Base-by-base conservation (phyloP, 1,140 invertebrate species). In the Adoxophyes honmai region DNA sequence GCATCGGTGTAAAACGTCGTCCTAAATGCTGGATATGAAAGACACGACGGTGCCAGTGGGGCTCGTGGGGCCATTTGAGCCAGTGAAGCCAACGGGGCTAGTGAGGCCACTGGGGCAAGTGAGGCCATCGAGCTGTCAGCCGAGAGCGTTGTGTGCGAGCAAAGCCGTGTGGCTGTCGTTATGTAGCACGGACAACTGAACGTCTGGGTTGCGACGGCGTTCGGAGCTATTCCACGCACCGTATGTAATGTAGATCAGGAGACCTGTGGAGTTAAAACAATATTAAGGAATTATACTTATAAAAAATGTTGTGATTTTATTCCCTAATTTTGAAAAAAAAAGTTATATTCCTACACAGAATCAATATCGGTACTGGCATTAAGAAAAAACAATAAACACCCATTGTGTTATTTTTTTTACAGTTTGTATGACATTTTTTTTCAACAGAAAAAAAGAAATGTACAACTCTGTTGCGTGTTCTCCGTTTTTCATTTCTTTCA, bases 161-260 rank as follows among this genome's bases (percentile, higher is more conserved):
- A 84, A 59, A 4, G 76, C 70, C 0, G 78, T 76, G 21, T 72
- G 72, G 52, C 83, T 83, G 73, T 83, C 76, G 51, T 64, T 75
- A 68, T 78, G 79, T 4, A 76, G 56, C 14, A 77, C 80, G 0
- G 78, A 71, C 58, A 81, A 39, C 18, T 67, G 74, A 9, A 77
- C 66, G 37, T 78, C 79, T n/a, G 55, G 11, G 33, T 55, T 69
- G 33, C 82, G 75, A 2, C 82, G 73, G n/a, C 90, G 75, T 61
- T 91, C 90, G 7, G 78, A 83, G 57, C 91, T 92, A 71, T 92
- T 88, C 80, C 91, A 91, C 11, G 90, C 82, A 44, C 92, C 91
- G 71, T 92, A 93, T 1, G 86, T 79, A 7, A 91, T 74, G 70
- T 92, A 93, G 55, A 93, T 92, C 1, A 91, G 48, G 33, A 93